A percentile compares a stretch with the other conserved stretches of the same genome.
phyloP scores from a whole-genome alignment of 1,140 invertebrate species.

The Drosophila littoralis region DNA sequence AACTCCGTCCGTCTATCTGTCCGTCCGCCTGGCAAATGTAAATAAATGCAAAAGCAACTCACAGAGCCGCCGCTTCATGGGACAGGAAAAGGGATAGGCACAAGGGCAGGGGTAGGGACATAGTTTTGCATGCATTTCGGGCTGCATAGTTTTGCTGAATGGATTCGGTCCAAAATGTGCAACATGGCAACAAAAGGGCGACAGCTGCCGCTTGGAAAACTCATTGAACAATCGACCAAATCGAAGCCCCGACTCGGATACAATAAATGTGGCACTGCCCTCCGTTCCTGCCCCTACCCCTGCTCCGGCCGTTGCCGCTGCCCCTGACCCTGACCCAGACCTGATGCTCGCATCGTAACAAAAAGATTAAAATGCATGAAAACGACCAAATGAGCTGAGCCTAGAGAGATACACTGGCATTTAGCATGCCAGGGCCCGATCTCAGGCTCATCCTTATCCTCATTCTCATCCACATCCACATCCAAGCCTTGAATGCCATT shows the following conservation, averaged over 20 bases:
- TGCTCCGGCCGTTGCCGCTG: background rate
- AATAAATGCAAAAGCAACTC: constrained; percentile 67
- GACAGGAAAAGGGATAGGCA: constrained; percentile 20
- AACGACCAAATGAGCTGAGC: constrained; percentile 36
- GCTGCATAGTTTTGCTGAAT: constrained; percentile 43
- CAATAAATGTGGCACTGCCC: constrained; percentile 60
- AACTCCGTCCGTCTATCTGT: constrained; percentile 14
- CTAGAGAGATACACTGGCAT: constrained; percentile 18
- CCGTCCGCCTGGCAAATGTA: constrained; percentile 56
- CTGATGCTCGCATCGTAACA: constrained; percentile 46
- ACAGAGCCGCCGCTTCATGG: constrained; percentile 10
- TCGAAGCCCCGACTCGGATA: constrained; percentile 55
- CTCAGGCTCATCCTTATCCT: constrained; percentile 12
- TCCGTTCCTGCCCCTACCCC: background rate
- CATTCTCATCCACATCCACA: background rate
- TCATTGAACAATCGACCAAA: constrained; percentile 79
- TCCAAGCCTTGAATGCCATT: constrained; percentile 27
- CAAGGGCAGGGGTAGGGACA: constrained; percentile 28
- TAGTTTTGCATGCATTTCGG: constrained; percentile 76
- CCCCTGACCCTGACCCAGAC: background rate
- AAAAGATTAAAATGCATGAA: constrained; percentile 68
- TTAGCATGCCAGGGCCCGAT: background rate
- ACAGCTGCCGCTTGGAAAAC: constrained; percentile 68
- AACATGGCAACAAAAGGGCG: constrained; percentile 48
- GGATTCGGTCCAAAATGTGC: constrained; percentile 49